Percentiles rank a stretch among this genome's conserved stretches.
Evolutionary conservation across 2,113 vertebrate genomes (phyloP).

Genomic region (Rhabdornis inornatus): DNA sequence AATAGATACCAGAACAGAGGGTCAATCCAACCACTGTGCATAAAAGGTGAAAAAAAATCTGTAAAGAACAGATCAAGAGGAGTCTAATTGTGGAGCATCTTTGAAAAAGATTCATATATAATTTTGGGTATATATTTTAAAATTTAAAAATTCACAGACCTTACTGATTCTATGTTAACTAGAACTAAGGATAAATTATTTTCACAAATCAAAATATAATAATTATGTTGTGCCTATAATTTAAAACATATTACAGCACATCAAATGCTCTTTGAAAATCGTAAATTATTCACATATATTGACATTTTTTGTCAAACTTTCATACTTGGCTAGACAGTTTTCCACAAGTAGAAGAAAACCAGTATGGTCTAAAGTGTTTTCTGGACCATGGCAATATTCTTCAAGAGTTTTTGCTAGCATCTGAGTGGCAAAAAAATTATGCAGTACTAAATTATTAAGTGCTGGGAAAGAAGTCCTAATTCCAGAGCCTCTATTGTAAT

Average conservation of each 20-base stretch:
- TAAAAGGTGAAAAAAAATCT: background rate
- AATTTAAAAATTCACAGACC: background rate
- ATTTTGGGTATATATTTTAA: background rate
- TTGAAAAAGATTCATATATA: background rate
- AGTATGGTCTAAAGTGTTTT: background rate
- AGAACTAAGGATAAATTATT: background rate
- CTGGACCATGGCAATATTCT: background rate
- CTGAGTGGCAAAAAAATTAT: background rate
- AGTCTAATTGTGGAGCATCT: background rate
- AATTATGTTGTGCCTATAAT: background rate
- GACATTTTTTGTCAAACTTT: background rate
- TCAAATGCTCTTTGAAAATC: background rate
- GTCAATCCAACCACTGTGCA: background rate
- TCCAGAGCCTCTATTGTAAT: background rate
- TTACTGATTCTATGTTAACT: background rate
- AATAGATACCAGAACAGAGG: background rate
- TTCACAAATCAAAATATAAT: background rate
- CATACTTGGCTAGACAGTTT: background rate
- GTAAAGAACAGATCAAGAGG: background rate
- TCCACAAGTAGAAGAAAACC: background rate
- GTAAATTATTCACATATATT: background rate
- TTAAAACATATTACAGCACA: background rate
- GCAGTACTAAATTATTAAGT: background rate
- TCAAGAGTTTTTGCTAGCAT: background rate
- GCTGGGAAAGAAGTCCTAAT: background rate